A percentile compares a stretch with the other conserved stretches of the same genome.
These are phyloP conservation scores for Alcedo quadribrachys DNA, from an alignment of 2,797 vertebrate genomes.

Conservation along the genomic window DNA sequence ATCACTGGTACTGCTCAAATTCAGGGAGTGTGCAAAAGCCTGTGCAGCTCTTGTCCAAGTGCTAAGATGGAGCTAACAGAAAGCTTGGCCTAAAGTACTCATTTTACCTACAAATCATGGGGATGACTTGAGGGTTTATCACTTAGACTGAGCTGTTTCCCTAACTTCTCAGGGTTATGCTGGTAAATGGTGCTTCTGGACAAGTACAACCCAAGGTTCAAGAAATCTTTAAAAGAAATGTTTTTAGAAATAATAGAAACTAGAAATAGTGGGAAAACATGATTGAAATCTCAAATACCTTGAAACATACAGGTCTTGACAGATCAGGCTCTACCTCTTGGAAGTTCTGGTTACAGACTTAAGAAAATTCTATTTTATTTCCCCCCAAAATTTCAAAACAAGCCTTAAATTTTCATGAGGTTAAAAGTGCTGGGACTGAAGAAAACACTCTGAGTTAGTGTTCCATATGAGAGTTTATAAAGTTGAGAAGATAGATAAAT, in stretches of 20 bases:
- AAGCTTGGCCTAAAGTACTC: not conserved
- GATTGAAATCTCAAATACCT: not conserved
- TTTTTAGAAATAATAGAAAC: not conserved
- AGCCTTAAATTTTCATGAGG: not conserved
- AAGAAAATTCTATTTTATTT: not conserved
- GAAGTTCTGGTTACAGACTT: not conserved
- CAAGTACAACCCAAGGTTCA: not conserved
- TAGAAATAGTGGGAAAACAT: not conserved
- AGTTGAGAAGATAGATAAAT: not conserved
- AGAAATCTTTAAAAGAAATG: accelerated
- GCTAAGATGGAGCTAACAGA: not conserved
- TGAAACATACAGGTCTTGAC: not conserved
- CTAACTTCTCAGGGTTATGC: not conserved
- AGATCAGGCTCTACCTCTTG: not conserved
- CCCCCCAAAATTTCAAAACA: not conserved
- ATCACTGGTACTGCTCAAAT: not conserved
- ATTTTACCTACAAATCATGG: not conserved
- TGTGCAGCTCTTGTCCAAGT: not conserved
- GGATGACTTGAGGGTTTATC: not conserved
- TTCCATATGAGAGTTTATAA: not conserved
- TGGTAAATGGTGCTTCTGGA: not conserved
- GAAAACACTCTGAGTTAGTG: not conserved
- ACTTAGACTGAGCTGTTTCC: not conserved
- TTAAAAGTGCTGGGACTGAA: not conserved
- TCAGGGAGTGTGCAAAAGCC: not conserved